phyloP scores from a whole-genome alignment of 2,797 vertebrate genomes.

The Falco biarmicus region DNA sequence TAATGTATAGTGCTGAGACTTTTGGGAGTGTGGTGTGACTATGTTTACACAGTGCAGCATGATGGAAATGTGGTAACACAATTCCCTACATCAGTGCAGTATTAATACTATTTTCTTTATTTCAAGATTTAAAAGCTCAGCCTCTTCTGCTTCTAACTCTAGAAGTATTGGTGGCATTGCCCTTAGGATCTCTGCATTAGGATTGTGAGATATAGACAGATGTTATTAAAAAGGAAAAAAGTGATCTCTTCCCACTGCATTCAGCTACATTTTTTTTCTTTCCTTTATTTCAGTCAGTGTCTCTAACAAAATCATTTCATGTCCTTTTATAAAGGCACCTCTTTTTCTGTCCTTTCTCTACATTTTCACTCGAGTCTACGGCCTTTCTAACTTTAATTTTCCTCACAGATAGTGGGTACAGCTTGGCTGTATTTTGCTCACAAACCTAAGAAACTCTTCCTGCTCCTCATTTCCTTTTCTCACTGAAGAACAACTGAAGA shows the following conservation, averaged over 20 bases:
- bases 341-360: neutral
- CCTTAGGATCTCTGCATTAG: neutral
- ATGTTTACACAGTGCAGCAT: neutral
- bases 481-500: neutral
- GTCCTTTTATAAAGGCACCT: accelerated
- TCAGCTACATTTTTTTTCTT: neutral
- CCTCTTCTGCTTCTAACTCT: neutral
- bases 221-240: neutral
- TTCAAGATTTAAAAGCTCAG: neutral
- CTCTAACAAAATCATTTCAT: neutral
- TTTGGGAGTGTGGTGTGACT: accelerated
- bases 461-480: neutral
- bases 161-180: neutral
- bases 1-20: neutral
- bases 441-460: neutral
- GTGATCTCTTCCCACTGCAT: neutral
- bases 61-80: neutral
- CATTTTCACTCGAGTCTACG: neutral
- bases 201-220: neutral
- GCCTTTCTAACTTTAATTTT: neutral
- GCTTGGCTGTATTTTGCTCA: neutral
- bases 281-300: neutral
- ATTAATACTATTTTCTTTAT: neutral
- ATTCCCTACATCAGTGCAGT: neutral
- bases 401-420: neutral